These are phyloP conservation scores for Synergus gifuensis DNA, from an alignment of 2,888 invertebrate species.

Conservation along the genomic window DNA sequence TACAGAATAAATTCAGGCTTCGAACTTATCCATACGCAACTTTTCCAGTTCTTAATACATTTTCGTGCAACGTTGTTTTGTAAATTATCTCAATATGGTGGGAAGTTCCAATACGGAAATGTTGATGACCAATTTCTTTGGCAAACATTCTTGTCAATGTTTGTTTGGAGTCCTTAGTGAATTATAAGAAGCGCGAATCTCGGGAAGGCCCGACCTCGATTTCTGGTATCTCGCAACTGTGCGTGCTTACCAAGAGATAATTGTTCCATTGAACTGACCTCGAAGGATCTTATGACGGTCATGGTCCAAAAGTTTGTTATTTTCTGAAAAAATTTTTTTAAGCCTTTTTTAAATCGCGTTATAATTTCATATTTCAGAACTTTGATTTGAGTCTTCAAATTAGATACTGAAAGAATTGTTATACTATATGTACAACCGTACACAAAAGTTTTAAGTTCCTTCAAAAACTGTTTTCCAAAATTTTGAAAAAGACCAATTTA, in stretches of 20 bases:
- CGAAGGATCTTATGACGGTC: constrained; percentile 24
- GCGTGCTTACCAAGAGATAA: constrained; percentile 22
- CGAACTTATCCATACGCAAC: no score
- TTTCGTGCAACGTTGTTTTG: not conserved
- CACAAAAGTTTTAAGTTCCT: no score
- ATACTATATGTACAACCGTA: no score
- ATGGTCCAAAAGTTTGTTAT: constrained; percentile 15
- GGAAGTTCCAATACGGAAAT: not conserved
- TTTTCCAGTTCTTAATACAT: no score
- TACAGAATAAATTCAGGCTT: no score
- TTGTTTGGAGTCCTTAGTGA: constrained; percentile 10
- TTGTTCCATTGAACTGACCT: constrained; percentile 25
- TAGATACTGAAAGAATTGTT: no score
- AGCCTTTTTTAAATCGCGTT: not conserved
- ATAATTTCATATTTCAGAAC: not conserved
- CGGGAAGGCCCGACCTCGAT: constrained; percentile 31
- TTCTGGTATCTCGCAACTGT: constrained; percentile 36
- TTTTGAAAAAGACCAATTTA: no score
- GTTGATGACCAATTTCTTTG: not conserved
- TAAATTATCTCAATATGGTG: not conserved
- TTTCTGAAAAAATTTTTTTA: not conserved
- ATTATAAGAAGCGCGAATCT: constrained; percentile 20
- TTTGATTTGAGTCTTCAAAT: not conserved
- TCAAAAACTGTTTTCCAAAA: no score
- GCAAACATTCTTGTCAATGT: not conserved